Percentiles rank a stretch among this genome's conserved stretches.
phyloP scores from a whole-genome alignment of 2,113 vertebrate species.

The Malurus cyaneus region DNA sequence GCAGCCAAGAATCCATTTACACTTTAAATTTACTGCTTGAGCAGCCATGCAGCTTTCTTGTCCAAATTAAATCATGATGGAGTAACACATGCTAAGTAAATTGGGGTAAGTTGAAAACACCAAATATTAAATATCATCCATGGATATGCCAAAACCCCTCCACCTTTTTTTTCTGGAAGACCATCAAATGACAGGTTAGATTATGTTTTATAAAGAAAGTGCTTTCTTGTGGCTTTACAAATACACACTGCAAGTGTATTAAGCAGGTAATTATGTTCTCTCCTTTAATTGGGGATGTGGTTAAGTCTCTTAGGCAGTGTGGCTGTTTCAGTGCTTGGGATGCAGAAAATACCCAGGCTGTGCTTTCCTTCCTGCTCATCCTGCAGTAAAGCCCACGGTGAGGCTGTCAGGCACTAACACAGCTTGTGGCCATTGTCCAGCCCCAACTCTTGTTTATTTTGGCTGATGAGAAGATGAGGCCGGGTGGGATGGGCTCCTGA shows the following conservation, averaged over 20 bases:
- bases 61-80: conserved; percentile 62
- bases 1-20: conserved; percentile 68
- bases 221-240: neutral
- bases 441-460: neutral
- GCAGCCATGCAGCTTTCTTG: conserved; percentile 59
- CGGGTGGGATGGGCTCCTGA: neutral
- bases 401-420: neutral
- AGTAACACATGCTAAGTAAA: conserved; percentile 66
- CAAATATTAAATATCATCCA: conserved; percentile 20
- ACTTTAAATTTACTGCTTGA: conserved; percentile 69
- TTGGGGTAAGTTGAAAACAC: conserved; percentile 26
- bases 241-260: neutral
- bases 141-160: neutral
- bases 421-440: neutral
- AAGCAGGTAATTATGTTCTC: neutral
- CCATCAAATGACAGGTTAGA: neutral
- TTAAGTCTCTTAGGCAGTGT: neutral
- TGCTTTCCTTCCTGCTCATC: neutral
- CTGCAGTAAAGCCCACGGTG: neutral
- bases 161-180: neutral
- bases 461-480: neutral
- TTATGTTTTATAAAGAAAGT: neutral
- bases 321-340: neutral
- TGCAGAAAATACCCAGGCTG: neutral
- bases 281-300: neutral